phyloP scores from a whole-genome alignment of 2,888 invertebrate genomes.

The Aethes cnicana region DNA sequence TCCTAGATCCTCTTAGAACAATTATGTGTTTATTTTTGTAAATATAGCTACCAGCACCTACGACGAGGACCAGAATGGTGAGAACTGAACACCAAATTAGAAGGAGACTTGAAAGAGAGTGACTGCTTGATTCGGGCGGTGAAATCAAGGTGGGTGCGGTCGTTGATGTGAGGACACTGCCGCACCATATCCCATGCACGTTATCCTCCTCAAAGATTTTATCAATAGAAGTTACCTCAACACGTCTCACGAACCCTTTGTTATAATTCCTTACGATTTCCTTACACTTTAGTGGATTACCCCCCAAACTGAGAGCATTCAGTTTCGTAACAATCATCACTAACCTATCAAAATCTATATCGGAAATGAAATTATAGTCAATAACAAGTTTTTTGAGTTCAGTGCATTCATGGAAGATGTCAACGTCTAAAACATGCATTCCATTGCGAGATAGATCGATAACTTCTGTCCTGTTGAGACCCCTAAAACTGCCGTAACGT shows the following conservation, averaged over 20 bases:
- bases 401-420: constrained; percentile 66
- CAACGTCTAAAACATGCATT: constrained; percentile 56
- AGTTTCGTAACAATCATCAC: constrained; percentile 53
- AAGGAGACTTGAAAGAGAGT: constrained; percentile 30
- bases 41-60: constrained; percentile 32
- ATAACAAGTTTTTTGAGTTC: constrained; percentile 59
- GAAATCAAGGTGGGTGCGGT: neutral
- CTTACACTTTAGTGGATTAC: constrained; percentile 66
- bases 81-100: constrained; percentile 45
- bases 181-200: constrained; percentile 70
- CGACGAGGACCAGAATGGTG: constrained; percentile 40
- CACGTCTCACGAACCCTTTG: constrained; percentile 41
- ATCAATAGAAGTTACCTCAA: constrained; percentile 65
- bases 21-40: constrained; percentile 33
- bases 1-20: constrained; percentile 41
- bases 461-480: constrained; percentile 58
- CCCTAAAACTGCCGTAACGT: constrained; percentile 64
- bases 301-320: constrained; percentile 61
- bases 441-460: constrained; percentile 66
- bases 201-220: constrained; percentile 73
- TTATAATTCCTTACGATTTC: constrained; percentile 60
- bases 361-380: constrained; percentile 64
- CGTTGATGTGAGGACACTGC: constrained; percentile 41
- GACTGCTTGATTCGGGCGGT: neutral
- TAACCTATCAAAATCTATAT: constrained; percentile 61